Evolutionary conservation across 2,797 vertebrate genomes (phyloP), one percentile per base, ranked within the genome.

Genomic region (Gymnopithys bicolor): DNA sequence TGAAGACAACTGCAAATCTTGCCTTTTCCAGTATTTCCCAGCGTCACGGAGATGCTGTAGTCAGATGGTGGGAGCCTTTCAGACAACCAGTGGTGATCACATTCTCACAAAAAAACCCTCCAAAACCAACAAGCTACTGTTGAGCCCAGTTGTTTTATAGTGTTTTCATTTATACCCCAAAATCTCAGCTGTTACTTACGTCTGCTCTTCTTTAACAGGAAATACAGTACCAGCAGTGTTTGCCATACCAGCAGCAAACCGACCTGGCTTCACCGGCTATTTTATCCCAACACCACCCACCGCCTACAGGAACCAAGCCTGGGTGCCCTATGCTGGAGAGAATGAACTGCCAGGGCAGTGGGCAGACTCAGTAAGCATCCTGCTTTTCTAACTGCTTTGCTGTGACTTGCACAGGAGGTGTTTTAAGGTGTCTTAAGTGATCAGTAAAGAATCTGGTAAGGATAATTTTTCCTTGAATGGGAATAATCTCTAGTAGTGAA

Each of bases 301-400:
- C 0, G 99, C 99, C 56, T 99, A 99, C 94, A 98, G 99, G 95
- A 99, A 98, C 97, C 99, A 99, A 32, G 99, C 98, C 93, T 99
- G 99, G 99, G 99, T 99, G 99, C 99, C 99, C 79, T 99, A 99
- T 49, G 98, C 99, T 23, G 99, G 98, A 69, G 99, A 99, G 87
- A 99, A 98, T 19, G 99, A 99, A 89, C 95, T 99, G 70, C 97
- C 98, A 0, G 98, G 98, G 77, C 99, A 99, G 96, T 99, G 99
- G 99, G 98, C 98, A 77, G 99, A 99, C 89, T 99, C 99, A 97
- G 99, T 99, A 99, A 99, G 99, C 60, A 55, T 52, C 52, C 75
- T 66, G 63, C 52, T 93, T 91, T 88, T 73, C 46, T 67, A 33
- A 33, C 35, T 35, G 21, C 11, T 30, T 84, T 84, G 17, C 51